Percentiles rank a stretch among this genome's conserved stretches.
These are phyloP conservation scores for Drosophila anceps DNA, from an alignment of 2,888 invertebrate genomes.

Conservation along the genomic window DNA sequence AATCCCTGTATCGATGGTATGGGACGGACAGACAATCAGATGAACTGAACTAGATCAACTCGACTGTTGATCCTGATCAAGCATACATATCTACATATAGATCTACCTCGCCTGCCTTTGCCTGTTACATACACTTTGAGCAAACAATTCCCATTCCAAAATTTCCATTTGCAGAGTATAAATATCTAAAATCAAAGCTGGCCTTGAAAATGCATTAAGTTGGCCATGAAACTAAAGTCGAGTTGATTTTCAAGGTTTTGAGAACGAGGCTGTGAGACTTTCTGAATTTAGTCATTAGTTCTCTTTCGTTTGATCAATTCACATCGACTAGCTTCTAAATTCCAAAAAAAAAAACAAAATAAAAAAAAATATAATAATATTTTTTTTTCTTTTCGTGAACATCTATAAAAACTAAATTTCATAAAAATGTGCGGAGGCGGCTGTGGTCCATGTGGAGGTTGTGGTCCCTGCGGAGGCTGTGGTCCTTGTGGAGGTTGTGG, in stretches of 20 bases:
- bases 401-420: not conserved
- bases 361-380: slow-evolving; percentile 1
- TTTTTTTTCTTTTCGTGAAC: slow-evolving; percentile 23
- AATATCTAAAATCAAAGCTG: too few relatives aligned
- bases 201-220: not conserved
- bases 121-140: too few relatives aligned
- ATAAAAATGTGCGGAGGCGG: slow-evolving; percentile 39
- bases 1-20: too few relatives aligned
- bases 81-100: too few relatives aligned
- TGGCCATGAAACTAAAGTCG: slow-evolving; percentile 32
- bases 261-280: not conserved
- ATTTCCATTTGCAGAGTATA: too few relatives aligned
- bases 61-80: too few relatives aligned
- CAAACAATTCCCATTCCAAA: too few relatives aligned
- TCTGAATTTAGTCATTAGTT: slow-evolving; percentile 59
- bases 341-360: not conserved
- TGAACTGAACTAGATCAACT: too few relatives aligned
- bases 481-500: slow-evolving; percentile 63
- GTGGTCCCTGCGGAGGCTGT: slow-evolving; percentile 65
- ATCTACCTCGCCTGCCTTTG: too few relatives aligned
- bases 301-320: slow-evolving; percentile 64
- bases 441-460: slow-evolving; percentile 55
- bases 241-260: not conserved
- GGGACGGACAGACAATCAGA: too few relatives aligned
- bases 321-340: slow-evolving; percentile 73